These are phyloP conservation scores for Platyrinchus mystaceus DNA, from an alignment of 2,797 vertebrate genomes.

Conservation along the genomic window DNA sequence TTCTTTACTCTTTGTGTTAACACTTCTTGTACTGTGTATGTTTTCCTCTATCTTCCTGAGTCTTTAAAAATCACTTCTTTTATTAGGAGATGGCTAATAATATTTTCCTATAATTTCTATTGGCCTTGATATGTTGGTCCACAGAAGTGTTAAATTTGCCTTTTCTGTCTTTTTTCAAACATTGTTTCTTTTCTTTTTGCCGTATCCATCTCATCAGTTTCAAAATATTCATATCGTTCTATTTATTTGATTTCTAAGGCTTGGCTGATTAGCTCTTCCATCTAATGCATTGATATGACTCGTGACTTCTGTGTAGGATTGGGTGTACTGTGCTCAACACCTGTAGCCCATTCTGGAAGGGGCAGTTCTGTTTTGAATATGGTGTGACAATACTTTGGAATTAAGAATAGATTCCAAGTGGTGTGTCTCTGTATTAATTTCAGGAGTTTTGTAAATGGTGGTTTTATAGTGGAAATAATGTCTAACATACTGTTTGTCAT, in stretches of 20 bases:
- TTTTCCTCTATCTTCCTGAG: background rate
- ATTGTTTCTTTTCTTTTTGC: background rate
- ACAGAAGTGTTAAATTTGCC: background rate
- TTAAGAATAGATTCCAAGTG: background rate
- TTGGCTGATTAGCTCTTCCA: background rate
- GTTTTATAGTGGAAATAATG: background rate
- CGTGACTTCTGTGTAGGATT: background rate
- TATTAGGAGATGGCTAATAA: background rate
- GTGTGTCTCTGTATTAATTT: background rate
- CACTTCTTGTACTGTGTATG: background rate
- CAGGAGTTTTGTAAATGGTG: background rate
- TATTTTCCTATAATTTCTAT: background rate
- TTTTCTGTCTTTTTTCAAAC: background rate
- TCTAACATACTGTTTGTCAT: background rate
- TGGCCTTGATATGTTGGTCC: fast-evolving
- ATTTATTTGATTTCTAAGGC: background rate
- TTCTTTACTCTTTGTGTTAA: background rate
- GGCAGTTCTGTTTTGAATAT: background rate
- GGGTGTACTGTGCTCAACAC: background rate
- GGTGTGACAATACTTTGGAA: background rate
- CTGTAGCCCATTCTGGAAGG: background rate
- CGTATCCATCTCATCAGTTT: background rate
- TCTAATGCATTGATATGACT: background rate
- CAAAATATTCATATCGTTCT: background rate
- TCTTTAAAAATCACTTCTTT: background rate